These are phyloP conservation scores for Erythrolamprus reginae DNA, from an alignment of 2,113 vertebrate genomes.

Conservation along the genomic window DNA sequence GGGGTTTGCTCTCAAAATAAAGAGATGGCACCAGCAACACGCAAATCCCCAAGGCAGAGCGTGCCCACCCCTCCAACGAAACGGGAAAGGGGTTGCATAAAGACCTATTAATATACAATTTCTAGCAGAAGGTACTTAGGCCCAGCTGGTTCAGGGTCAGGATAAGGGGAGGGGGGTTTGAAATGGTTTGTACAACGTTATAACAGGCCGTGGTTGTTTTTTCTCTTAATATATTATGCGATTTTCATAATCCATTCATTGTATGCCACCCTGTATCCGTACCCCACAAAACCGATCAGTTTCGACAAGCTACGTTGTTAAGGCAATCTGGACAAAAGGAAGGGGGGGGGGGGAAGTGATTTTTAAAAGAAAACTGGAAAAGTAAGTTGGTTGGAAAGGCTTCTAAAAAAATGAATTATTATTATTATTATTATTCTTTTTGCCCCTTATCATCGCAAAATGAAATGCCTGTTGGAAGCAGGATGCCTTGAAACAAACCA, in stretches of 20 bases:
- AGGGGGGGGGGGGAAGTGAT: too few relatives aligned
- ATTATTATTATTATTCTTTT: too few relatives aligned
- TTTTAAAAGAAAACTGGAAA: conserved; percentile 64
- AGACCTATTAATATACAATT: conserved; percentile 55
- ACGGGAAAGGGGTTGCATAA: conserved; percentile 41
- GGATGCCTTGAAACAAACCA: conserved; percentile 75
- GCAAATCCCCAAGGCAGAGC: conserved; percentile 40
- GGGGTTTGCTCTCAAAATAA: conserved; percentile 51
- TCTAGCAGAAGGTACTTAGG: conserved; percentile 39
- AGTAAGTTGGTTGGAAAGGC: conserved; percentile 71
- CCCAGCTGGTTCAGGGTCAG: conserved; percentile 57
- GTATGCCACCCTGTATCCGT: conserved; percentile 39
- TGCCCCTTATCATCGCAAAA: conserved; percentile 66
- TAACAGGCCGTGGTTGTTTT: conserved; percentile 37
- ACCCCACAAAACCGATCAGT: conserved; percentile 53
- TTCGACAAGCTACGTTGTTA: conserved; percentile 76
- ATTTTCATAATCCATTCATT: conserved; percentile 40
- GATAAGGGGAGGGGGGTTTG: conserved; percentile 48
- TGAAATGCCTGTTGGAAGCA: conserved; percentile 88
- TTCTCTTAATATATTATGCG: conserved; percentile 13
- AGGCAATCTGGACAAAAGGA: conserved; percentile 76
- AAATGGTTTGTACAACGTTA: conserved; percentile 70
- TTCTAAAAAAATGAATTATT: conserved; percentile 70
- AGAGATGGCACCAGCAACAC: conserved; percentile 40
- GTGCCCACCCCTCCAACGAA: conserved; percentile 18